Evolutionary conservation across 1,140 invertebrate species (phyloP), one percentile per base, ranked within the genome.

Genomic region (Anastrepha ludens): DNA sequence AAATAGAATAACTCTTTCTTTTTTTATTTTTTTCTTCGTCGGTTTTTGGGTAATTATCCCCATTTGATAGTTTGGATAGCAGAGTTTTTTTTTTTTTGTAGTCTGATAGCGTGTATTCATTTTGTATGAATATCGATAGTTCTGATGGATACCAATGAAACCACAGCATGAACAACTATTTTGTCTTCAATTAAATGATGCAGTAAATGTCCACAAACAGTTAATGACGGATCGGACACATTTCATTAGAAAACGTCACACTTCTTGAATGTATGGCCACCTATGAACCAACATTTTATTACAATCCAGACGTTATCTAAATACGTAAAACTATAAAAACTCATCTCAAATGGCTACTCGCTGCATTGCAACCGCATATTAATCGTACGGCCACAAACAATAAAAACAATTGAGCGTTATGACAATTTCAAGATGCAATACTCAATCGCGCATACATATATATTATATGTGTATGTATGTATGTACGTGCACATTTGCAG

Each of bases 351-450:
- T 13, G 60, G 9, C 60, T 62, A 13, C 60, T 13, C 5, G 60
- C n/a, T 17, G 15, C 60, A 17, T 62, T 62, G 2, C 13, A 15
- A 62, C n/a, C n/a, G 60, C n/a, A 62, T 4, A 62, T 62, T 15
- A 15, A 62, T 62, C 60, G n/a, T 17, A n/a, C 74, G 74, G 47
- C 74, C 74, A 55, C 47, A 58, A 78, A 81, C 47, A 81, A 74
- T 74, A 81, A 81, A 81, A 81, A 81, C 74, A 81, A 81, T 81
- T 81, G n/a, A 58, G 47, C 29, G n/a, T 81, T 81, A 55, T 81
- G 47, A 81, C 74, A 81, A 81, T 81, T 81, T 81, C 47, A 81
- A 81, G 47, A 81, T 81, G 74, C 47, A 15, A 47, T 17, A n/a
- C 41, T 81, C n/a, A 55, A 29, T 44, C 2, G 2, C 29, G 13